Evolutionary conservation across 92 coral and sea anemone genomes (phyloP).

Genomic region (Muricea muricata): DNA sequence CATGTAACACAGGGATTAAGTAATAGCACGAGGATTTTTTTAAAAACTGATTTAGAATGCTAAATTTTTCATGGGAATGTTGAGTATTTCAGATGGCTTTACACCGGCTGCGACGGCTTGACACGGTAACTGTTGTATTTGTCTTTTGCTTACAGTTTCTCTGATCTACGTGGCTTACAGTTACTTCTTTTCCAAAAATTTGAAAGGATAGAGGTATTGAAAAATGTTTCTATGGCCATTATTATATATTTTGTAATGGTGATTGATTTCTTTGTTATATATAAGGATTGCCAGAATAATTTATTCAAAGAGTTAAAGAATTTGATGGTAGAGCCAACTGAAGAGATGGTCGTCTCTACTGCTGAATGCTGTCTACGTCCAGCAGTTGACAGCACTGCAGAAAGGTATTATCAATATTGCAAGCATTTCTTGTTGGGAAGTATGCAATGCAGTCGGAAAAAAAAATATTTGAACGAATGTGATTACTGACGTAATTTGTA

Average conservation of each 20-base stretch:
- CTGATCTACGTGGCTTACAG: constrained; percentile 84
- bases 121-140: not conserved
- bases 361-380: constrained; percentile 93
- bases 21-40: too few relatives aligned
- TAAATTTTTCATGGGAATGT: too few relatives aligned
- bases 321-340: constrained; percentile 68
- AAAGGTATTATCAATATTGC: constrained; percentile 49
- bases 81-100: too few relatives aligned
- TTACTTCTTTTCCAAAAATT: constrained; percentile 75
- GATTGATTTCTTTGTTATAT: too few relatives aligned
- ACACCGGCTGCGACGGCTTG: too few relatives aligned
- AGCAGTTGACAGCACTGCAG: constrained; percentile 51
- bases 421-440: too few relatives aligned
- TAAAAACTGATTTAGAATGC: too few relatives aligned
- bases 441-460: too few relatives aligned
- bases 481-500: too few relatives aligned
- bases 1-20: too few relatives aligned
- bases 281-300: constrained; percentile 73
- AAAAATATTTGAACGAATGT: too few relatives aligned
- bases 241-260: not conserved
- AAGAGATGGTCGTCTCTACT: constrained; percentile 74
- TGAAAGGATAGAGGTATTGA: constrained; percentile 79
- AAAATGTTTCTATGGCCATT: not conserved
- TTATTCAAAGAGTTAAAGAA: constrained; percentile 60
- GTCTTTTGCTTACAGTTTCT: constrained; percentile 63